Base-by-base conservation (phyloP, 1,140 invertebrate genomes). In the Temnothorax longispinosus region DNA sequence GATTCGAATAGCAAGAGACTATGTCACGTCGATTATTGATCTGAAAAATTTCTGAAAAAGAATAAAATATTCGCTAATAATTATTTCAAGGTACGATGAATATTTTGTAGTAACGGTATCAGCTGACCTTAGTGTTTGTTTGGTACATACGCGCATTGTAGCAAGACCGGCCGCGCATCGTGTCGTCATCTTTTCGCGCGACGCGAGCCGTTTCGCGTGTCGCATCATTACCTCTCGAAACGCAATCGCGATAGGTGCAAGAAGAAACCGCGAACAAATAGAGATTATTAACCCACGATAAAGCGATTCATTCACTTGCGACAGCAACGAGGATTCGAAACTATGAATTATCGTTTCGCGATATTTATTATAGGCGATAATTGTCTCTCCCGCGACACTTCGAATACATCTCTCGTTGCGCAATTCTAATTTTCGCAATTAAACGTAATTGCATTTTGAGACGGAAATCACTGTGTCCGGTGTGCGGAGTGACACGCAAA, bases 401-500 rank as follows among this genome's bases (percentile, higher is more conserved):
- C 60, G 60, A 15, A 35, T 62, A 8, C 15, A 62, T 62, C 60
- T 62, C 27, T 13, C 64, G 64, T 65, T 41, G 64, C 64, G 64
- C 35, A 21, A 21, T 65, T 65, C 64, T 65, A 65, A 65, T 65
- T 41, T 41, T 65, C 32, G 35, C 18, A 41, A 65, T 65, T 65
- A 65, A 65, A 65, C 64, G 38, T 41, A 65, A 65, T 65, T 65
- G 64, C 64, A 41, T 41, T 65, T 41, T 41, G 35, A 65, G 1
- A 65, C 18, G 32, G 41, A 65, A 41, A 65, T 65, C 64, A 65
- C 35, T 6, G 35, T 10, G 7, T 65, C 32, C 64, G 64, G 38
- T n/a, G 38, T n/a, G 56, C 18, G 27, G 27, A 60, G 58, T 32
- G 32, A 32, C 58, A 32, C 58, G 58, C 27, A 32, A 60, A 60